These are phyloP conservation scores for Acholoe squamosa DNA, from an alignment of 2,888 invertebrate genomes.

Conservation along the genomic window DNA sequence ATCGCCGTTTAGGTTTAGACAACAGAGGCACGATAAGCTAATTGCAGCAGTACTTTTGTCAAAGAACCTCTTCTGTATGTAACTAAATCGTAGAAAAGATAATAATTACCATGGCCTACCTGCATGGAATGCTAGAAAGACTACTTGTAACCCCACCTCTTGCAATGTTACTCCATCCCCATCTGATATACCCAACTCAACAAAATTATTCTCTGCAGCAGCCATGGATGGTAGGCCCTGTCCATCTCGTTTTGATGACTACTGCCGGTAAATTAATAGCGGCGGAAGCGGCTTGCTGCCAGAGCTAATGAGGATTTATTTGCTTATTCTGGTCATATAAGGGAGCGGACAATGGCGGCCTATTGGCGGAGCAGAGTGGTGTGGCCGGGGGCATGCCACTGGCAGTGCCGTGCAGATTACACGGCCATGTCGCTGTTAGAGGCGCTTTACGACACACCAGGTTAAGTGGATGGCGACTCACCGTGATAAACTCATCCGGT, in stretches of 20 bases:
- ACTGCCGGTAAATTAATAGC: constrained; percentile 23
- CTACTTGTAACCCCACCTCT: too few relatives aligned
- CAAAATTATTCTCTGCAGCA: not conserved
- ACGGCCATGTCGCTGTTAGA: not conserved
- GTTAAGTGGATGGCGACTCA: constrained; percentile 12
- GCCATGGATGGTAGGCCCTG: not conserved
- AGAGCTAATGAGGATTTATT: constrained; percentile 50
- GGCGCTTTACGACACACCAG: not conserved
- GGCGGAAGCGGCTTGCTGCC: constrained; percentile 26
- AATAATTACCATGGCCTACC: too few relatives aligned
- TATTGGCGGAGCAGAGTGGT: constrained; percentile 7
- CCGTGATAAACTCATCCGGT: constrained; percentile 13
- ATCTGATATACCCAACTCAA: too few relatives aligned
- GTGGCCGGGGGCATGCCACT: not conserved
- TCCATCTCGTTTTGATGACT: constrained; percentile 24
- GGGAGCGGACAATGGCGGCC: constrained; percentile 22
- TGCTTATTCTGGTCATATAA: constrained; percentile 40
- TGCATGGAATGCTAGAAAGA: too few relatives aligned
- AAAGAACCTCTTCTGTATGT: too few relatives aligned
- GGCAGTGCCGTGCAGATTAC: not conserved
- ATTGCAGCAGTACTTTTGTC: too few relatives aligned
- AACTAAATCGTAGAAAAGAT: too few relatives aligned
- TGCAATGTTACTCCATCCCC: too few relatives aligned
- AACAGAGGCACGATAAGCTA: too few relatives aligned
- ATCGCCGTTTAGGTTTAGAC: too few relatives aligned